A percentile compares a stretch with the other conserved stretches of the same genome.
phyloP scores from a whole-genome alignment of 2,888 invertebrate species.

The Lochmaea capreae region DNA sequence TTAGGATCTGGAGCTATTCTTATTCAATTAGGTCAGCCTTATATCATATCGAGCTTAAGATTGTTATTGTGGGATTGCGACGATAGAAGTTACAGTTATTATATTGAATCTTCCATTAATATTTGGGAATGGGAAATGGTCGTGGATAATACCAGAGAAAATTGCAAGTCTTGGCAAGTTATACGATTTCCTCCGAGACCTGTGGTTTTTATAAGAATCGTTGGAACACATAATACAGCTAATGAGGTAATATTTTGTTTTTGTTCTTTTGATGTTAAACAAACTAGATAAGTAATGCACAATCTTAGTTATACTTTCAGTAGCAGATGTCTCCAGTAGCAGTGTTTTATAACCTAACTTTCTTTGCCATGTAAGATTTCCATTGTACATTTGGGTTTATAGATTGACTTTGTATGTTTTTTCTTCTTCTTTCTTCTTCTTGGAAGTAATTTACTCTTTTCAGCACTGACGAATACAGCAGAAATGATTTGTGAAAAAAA shows the following conservation, averaged over 20 bases:
- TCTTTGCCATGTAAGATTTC: too few species aligned
- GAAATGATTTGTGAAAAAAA: too few species aligned
- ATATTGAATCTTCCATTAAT: constrained; percentile 94
- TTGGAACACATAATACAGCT: constrained; percentile 96
- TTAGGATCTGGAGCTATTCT: constrained; percentile 93
- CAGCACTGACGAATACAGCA: too few species aligned
- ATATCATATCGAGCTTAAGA: constrained; percentile 89
- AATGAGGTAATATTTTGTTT: constrained; percentile 79
- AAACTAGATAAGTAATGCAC: too few species aligned
- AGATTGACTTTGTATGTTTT: too few species aligned
- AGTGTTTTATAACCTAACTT: too few species aligned
- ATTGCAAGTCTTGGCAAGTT: constrained; percentile 95
- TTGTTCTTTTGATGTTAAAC: too few species aligned
- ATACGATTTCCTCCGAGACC: constrained; percentile 86
- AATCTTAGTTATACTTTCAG: too few species aligned
- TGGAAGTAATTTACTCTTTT: too few species aligned
- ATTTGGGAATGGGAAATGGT: constrained; percentile 93
- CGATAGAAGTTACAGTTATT: constrained; percentile 94
- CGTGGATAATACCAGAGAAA: constrained; percentile 86
- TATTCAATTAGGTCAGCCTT: constrained; percentile 95
- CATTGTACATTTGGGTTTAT: too few species aligned
- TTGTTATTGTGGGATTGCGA: constrained; percentile 98
- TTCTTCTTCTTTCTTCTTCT: too few species aligned
- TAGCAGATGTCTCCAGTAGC: too few species aligned
- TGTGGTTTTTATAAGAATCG: constrained; percentile 93